Percentiles rank a stretch among this genome's conserved stretches.
Evolutionary conservation across 2,797 vertebrate genomes (phyloP).

Genomic region (Phalloptychus januarius): DNA sequence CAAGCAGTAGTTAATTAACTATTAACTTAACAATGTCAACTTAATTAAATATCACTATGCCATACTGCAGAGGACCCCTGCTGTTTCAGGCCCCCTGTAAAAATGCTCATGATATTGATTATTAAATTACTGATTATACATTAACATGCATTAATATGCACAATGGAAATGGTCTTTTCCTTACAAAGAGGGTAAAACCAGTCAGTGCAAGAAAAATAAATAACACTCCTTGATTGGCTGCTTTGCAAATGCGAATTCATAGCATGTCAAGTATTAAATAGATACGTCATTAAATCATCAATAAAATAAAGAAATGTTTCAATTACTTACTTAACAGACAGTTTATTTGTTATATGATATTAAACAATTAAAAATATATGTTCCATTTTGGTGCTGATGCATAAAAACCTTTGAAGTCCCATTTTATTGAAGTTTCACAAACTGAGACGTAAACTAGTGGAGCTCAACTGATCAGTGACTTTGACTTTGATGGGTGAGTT

Average conservation of each 20-base stretch:
- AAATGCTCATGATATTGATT: background rate
- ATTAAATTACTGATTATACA: background rate
- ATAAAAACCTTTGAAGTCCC: no score
- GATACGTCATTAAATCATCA: no score
- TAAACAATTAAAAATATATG: no score
- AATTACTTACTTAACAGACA: no score
- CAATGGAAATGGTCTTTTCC: background rate
- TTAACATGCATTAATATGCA: background rate
- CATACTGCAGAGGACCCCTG: background rate
- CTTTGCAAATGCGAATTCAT: background rate
- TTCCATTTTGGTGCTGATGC: no score
- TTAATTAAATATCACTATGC: background rate
- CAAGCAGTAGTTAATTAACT: background rate
- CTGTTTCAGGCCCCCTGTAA: background rate
- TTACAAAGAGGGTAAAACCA: background rate
- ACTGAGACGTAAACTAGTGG: no score
- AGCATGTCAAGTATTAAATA: background rate
- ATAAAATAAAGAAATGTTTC: no score
- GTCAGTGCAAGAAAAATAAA: background rate
- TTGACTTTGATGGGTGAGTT: no score
- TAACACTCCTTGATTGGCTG: background rate
- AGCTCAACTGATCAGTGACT: no score
- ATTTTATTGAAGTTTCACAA: no score
- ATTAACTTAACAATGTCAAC: background rate
- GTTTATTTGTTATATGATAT: no score